Percentiles rank a stretch among this genome's conserved stretches.
Evolutionary conservation across 1,140 invertebrate genomes (phyloP).

Genomic region (Coboldia fuscipes): DNA sequence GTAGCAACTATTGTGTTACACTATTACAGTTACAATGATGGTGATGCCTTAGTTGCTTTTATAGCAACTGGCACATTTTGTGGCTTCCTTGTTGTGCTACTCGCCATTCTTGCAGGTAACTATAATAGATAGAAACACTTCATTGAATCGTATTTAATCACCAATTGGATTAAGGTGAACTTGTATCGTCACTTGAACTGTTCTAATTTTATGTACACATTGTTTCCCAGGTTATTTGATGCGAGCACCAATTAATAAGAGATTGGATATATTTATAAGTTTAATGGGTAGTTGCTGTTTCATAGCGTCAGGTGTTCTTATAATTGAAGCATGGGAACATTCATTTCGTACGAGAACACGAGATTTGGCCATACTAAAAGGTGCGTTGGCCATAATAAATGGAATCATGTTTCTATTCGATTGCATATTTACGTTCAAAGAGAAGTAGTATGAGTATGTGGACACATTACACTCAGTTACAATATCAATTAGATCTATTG

Average conservation of each 20-base stretch:
- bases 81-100: constrained; percentile 15
- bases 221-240: constrained; percentile 30
- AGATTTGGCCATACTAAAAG: constrained; percentile 46
- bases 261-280: constrained; percentile 52
- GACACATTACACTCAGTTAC: not conserved
- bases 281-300: constrained; percentile 45
- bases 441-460: no score
- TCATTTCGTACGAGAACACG: constrained; percentile 17
- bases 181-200: not conserved
- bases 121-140: not conserved
- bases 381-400: constrained; percentile 44
- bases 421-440: constrained; percentile 49
- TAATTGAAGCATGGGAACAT: constrained; percentile 30
- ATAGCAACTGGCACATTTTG: constrained; percentile 18
- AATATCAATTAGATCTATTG: not conserved
- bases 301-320: constrained; percentile 39
- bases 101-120: constrained; percentile 17
- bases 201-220: not conserved
- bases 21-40: constrained; percentile 20
- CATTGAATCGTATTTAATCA: not conserved
- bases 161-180: not conserved
- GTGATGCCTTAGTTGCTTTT: constrained; percentile 18
- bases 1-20: constrained; percentile 16
- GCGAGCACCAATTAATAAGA: constrained; percentile 36
- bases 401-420: constrained; percentile 47